Conservation (phyloP, 2,888 invertebrate species). For the Lasius platythorax region DNA sequence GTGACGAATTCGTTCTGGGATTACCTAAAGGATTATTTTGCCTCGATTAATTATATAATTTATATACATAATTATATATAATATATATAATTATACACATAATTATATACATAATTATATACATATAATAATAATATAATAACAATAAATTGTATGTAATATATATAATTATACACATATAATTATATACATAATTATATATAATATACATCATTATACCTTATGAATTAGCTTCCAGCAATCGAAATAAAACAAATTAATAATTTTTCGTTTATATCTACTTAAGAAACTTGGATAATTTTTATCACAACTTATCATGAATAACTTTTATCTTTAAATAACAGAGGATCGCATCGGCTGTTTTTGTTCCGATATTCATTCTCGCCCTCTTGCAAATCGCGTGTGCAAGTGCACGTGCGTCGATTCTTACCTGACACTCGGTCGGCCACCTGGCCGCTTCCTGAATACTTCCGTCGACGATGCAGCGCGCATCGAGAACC, state of each 20-base stretch:
- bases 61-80: background rate
- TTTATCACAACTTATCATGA: background rate
- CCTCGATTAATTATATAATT: slow-evolving; percentile 1
- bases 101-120: no score
- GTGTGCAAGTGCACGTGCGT: background rate
- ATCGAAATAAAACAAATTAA: background rate
- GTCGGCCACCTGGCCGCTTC: slow-evolving; percentile 95
- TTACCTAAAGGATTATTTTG: slow-evolving; percentile 88
- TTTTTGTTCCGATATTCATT: background rate
- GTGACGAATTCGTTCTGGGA: slow-evolving; percentile 93
- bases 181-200: slow-evolving; percentile 10
- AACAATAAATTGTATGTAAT: no score
- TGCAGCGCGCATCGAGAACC: slow-evolving; percentile 73
- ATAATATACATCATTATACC: background rate
- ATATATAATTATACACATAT: background rate
- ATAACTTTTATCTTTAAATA: background rate
- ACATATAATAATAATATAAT: no score
- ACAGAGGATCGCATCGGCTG: background rate
- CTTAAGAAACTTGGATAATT: background rate
- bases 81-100: no score
- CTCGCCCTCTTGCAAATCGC: background rate
- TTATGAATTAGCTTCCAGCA: background rate
- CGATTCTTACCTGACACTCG: slow-evolving; percentile 92
- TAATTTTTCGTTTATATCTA: background rate
- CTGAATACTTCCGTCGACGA: slow-evolving; percentile 87